Evolutionary conservation across 2,797 vertebrate genomes (phyloP), one percentile per base, ranked within the genome.

Genomic region (Thalassophryne amazonica): DNA sequence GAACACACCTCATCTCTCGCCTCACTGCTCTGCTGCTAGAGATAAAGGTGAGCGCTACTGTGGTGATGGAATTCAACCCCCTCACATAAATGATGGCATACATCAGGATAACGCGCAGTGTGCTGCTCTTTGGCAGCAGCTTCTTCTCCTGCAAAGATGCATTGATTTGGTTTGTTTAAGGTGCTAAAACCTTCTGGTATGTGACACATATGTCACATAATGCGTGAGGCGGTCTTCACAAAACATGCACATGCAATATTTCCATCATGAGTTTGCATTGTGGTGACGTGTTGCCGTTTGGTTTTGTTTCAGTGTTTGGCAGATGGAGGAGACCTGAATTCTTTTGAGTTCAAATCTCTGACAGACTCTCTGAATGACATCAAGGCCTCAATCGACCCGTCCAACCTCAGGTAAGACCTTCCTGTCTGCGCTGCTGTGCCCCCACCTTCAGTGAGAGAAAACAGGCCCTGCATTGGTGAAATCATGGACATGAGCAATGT

Each of bases 281-380:
- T 18, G 10, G 7, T 28, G 17, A 28, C 8, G 1, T 41, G 14
- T 2, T 38, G 3, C n/a, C n/a, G 6, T 18, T 34, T 18, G 30
- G 35, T 15, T 63, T 42, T 55, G 15, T 60, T 79, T 41, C 80
- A 99, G 97, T 97, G 95, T 90, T 88, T 99, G 81, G 96, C 97
- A 57, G 97, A 98, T 78, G 96, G 93, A 67, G 94, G 93, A 38
- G 97, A 99, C 83, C 84, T 98, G 79, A 99, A 99, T 85, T 98
- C 97, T 16, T 99, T 99, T 89, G 96, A 99, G 84, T 98, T 99
- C 81, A 98, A 99, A 85, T 98, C 97, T 48, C 86, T 99, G 79
- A 99, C 94, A 25, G 97, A 99, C 82, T 99, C 97, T 30, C 89
- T 99, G 62, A 96, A 98, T 66, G 97, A 99, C 83, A 99, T 99